Conservation (phyloP, 2,797 vertebrate species). For the Clarias fuscus region DNA sequence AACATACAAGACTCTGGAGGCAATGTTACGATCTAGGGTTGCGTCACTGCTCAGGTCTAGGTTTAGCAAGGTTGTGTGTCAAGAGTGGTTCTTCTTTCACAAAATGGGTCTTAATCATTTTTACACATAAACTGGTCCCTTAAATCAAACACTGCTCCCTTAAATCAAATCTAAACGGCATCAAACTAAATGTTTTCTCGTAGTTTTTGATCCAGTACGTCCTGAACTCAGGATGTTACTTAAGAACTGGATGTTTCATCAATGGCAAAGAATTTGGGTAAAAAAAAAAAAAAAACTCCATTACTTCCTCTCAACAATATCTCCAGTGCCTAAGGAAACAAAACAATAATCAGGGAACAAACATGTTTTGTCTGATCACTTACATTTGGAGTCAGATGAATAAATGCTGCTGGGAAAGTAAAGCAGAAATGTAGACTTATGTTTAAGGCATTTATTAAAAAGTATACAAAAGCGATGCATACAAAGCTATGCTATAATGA, state of each 20-base stretch:
- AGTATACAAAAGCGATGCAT: constrained; percentile 67
- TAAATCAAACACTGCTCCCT: no score
- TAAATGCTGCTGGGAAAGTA: neutral
- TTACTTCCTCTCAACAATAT: neutral
- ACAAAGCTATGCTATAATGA: constrained; percentile 62
- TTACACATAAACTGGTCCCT: no score
- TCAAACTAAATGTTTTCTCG: neutral
- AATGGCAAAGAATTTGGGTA: neutral
- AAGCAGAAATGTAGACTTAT: neutral
- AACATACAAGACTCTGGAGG: no score
- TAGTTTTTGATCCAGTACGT: neutral
- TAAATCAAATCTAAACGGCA: no score
- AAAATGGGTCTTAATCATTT: no score
- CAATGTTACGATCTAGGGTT: no score
- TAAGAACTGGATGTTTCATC: neutral
- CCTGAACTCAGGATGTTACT: neutral
- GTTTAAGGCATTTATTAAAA: constrained; percentile 73
- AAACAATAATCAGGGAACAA: neutral
- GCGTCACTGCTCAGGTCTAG: no score
- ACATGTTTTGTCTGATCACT: neutral
- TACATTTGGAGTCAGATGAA: neutral
- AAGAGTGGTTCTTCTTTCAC: neutral
- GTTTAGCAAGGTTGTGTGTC: neutral
- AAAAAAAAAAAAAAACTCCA: neutral
- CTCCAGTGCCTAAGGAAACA: neutral